phyloP scores from a whole-genome alignment of 2,797 vertebrate genomes.

The Thunnus albacares region DNA sequence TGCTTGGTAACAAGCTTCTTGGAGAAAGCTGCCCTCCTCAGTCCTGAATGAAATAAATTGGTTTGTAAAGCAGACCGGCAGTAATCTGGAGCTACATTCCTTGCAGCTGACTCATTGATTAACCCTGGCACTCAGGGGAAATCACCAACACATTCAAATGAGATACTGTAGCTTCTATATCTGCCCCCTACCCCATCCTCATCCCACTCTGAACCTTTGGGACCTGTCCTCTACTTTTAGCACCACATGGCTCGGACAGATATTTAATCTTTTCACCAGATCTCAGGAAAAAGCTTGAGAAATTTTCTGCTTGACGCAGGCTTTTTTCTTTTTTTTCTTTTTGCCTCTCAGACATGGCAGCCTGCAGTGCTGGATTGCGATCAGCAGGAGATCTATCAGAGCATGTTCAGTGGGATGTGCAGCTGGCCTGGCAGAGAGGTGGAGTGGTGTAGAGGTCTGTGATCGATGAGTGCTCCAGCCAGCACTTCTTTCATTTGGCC shows the following conservation, averaged over 20 bases:
- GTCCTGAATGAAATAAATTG: conserved; percentile 49
- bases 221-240: conserved; percentile 37
- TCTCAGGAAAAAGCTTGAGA: conserved; percentile 26
- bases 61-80: conserved; percentile 37
- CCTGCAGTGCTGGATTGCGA: conserved; percentile 60
- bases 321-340: neutral
- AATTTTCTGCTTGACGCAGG: conserved; percentile 40
- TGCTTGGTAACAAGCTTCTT: conserved; percentile 15
- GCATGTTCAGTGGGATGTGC: conserved; percentile 40
- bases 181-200: conserved; percentile 2
- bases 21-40: conserved; percentile 12
- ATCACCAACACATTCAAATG: conserved; percentile 69
- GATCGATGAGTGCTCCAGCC: conserved; percentile 43
- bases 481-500: conserved; percentile 50
- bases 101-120: conserved; percentile 62
- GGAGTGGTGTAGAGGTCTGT: conserved; percentile 26
- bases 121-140: conserved; percentile 61
- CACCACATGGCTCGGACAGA: neutral
- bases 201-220: conserved; percentile 11
- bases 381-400: conserved; percentile 51
- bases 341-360: conserved; percentile 34
- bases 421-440: conserved; percentile 37
- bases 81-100: conserved; percentile 44
- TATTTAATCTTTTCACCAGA: conserved; percentile 40
- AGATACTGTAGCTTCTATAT: conserved; percentile 21